Evolutionary conservation across 2,113 vertebrate genomes (phyloP).

Genomic region (Hyperoodon ampullatus): DNA sequence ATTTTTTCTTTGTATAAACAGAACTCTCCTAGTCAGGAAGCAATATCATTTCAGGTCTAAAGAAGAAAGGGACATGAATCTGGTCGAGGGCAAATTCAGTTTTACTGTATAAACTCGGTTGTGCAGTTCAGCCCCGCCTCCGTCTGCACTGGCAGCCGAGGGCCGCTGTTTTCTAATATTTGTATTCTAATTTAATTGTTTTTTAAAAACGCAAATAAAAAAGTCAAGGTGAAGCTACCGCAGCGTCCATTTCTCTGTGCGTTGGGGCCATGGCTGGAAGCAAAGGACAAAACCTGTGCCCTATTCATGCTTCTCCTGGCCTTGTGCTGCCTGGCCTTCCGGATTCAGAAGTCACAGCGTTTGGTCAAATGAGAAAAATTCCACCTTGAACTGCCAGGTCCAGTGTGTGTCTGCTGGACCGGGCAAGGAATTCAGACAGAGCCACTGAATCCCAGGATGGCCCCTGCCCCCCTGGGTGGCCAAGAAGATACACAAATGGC

Average conservation of each 20-base stretch:
- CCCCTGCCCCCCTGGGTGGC: not conserved
- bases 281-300: constrained; percentile 44
- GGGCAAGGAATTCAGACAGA: not conserved
- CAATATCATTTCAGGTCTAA: constrained; percentile 84
- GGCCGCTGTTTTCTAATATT: constrained; percentile 82
- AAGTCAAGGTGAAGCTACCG: constrained; percentile 77
- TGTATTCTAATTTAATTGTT: constrained; percentile 90
- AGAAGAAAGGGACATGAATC: constrained; percentile 20
- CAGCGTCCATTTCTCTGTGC: constrained; percentile 70
- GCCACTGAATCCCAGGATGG: not conserved
- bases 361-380: too few species aligned
- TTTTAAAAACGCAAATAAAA: constrained; percentile 82
- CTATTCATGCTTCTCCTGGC: constrained; percentile 74
- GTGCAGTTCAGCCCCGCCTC: constrained; percentile 55
- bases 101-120: constrained; percentile 74
- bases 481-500: not conserved
- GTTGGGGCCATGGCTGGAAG: not conserved
- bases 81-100: constrained; percentile 67
- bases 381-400: accelerated
- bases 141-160: constrained; percentile 69
- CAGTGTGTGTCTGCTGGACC: accelerated
- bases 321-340: constrained; percentile 68
- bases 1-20: not conserved
- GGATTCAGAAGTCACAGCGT: constrained; percentile 44
- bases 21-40: constrained; percentile 74